Percentiles rank a stretch among this genome's conserved stretches.
phyloP scores from a whole-genome alignment of 2,797 vertebrate genomes.

The Sphenopsis melanotis region DNA sequence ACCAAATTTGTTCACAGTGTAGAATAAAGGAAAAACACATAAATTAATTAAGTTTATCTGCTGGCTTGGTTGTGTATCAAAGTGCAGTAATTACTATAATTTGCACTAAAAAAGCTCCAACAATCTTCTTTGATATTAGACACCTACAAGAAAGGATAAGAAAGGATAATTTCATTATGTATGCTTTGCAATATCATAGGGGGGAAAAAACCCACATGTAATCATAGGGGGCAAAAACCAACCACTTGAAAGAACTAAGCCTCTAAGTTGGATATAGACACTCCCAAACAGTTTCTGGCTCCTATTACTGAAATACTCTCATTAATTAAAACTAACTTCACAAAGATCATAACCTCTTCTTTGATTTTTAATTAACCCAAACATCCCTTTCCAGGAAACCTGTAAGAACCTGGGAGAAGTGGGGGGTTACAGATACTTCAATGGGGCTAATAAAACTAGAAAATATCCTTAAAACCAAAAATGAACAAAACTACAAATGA shows the following conservation, averaged over 20 bases:
- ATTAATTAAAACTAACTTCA: not conserved
- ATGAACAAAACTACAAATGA: not conserved
- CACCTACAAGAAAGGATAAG: not conserved
- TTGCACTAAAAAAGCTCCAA: not conserved
- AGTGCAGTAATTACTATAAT: not conserved
- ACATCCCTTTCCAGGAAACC: not conserved
- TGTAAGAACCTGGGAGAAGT: not conserved
- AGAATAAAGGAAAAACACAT: not conserved
- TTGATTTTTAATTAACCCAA: not conserved
- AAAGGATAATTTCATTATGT: not conserved
- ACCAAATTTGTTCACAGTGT: not conserved
- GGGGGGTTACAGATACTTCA: not conserved
- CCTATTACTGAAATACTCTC: fast-evolving
- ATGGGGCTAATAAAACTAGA: not conserved
- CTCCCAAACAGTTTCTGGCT: not conserved
- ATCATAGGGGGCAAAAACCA: fast-evolving
- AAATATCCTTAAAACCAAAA: not conserved
- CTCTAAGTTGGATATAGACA: not conserved
- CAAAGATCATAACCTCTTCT: not conserved
- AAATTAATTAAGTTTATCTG: not conserved
- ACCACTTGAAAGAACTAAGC: not conserved
- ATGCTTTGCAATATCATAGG: not conserved
- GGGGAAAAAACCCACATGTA: fast-evolving
- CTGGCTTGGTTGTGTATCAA: not conserved
- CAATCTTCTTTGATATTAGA: not conserved